Base-by-base conservation (phyloP, 53 echinoderm and acorn worm species). In the Glandiceps talaboti region DNA sequence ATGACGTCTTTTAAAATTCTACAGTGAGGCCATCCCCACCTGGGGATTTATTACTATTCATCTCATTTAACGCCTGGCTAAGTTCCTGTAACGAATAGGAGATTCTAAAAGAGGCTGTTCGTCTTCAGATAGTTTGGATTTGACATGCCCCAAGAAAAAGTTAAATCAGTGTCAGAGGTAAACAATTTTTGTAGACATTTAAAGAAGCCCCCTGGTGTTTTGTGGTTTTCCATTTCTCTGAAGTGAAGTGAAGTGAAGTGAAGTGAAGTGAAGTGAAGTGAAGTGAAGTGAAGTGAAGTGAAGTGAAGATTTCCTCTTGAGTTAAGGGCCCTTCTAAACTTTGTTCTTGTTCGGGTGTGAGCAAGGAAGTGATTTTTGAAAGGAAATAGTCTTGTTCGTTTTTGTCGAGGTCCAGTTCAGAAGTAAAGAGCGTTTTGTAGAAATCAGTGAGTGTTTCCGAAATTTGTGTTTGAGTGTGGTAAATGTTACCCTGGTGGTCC, bases 1-100 rank as follows among this genome's bases (percentile, higher is more conserved):
- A 82, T 32, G 82, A 88, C 1, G 29, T 73, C 31, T 79, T 78
- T 14, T 85, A 85, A 73, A 88, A 88, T 79, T 88, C 88, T 14
- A 14, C 32, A 14, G 89, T 78, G 27, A 88, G 30, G 1, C 89
- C 85, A 31, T 88, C 14, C 85, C 75, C n/a, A n/a, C n/a, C n/a
- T n/a, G n/a, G n/a, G n/a, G n/a, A n/a, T n/a, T n/a, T n/a, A n/a
- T n/a, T n/a, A n/a, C n/a, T n/a, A n/a, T n/a, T n/a, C n/a, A n/a
- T n/a, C n/a, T n/a, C n/a, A n/a, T n/a, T n/a, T n/a, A n/a, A n/a
- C n/a, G n/a, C n/a, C n/a, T n/a, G n/a, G n/a, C n/a, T n/a, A n/a
- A n/a, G n/a, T n/a, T n/a, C n/a, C n/a, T n/a, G n/a, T n/a, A n/a
- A n/a, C n/a, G n/a, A n/a, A n/a, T n/a, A n/a, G n/a, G n/a, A n/a